A percentile compares a stretch with the other conserved stretches of the same genome.
phyloP scores from a whole-genome alignment of 2,888 invertebrate species.

The Boloria euphrosyne region DNA sequence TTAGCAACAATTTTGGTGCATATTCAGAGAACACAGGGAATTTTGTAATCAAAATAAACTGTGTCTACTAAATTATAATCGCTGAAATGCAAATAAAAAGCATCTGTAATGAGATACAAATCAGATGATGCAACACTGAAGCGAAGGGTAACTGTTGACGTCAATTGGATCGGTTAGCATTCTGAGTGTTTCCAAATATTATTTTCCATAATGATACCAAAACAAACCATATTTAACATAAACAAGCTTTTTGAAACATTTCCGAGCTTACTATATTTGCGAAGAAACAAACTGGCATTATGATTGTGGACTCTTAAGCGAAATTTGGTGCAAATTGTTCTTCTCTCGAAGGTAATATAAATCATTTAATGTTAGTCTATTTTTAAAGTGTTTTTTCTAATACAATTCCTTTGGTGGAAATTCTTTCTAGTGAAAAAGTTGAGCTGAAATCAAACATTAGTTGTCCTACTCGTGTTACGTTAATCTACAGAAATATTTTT shows the following conservation, averaged over 20 bases:
- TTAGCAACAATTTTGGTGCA: slow-evolving; percentile 40
- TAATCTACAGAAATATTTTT: slow-evolving; percentile 7
- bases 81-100: slow-evolving; percentile 36
- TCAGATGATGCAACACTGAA: slow-evolving; percentile 36
- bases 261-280: slow-evolving; percentile 25
- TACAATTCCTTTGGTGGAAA: not conserved
- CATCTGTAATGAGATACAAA: slow-evolving; percentile 33
- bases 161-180: slow-evolving; percentile 29
- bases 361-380: not conserved
- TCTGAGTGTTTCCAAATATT: slow-evolving; percentile 21
- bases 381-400: not conserved
- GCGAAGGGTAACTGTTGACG: slow-evolving; percentile 27
- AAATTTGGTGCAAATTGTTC: slow-evolving; percentile 22
- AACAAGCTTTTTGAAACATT: slow-evolving; percentile 29
- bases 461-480: slow-evolving; percentile 24
- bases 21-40: slow-evolving; percentile 33
- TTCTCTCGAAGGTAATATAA: slow-evolving; percentile 1
- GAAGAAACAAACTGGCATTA: slow-evolving; percentile 31
- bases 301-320: slow-evolving; percentile 17
- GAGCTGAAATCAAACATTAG: slow-evolving; percentile 20
- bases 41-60: slow-evolving; percentile 32
- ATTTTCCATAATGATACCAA: slow-evolving; percentile 18
- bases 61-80: slow-evolving; percentile 32
- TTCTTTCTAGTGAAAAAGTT: slow-evolving; percentile 9
- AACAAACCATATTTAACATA: slow-evolving; percentile 27